A percentile compares a stretch with the other conserved stretches of the same genome.
These are phyloP conservation scores for Emydoidea blandingii DNA, from an alignment of 2,797 vertebrate genomes.

Conservation along the genomic window DNA sequence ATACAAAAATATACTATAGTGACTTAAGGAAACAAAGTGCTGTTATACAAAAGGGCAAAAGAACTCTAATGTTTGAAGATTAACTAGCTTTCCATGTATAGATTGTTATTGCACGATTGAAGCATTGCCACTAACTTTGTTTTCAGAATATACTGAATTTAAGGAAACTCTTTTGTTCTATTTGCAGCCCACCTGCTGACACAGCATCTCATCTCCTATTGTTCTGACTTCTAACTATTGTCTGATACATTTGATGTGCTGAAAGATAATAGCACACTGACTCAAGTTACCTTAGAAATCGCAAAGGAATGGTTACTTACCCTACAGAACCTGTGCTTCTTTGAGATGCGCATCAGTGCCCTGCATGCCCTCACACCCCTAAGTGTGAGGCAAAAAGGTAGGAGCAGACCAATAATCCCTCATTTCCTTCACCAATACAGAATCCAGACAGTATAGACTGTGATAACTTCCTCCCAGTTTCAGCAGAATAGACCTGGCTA, in stretches of 20 bases:
- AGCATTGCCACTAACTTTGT: slow-evolving; percentile 36
- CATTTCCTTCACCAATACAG: too few species aligned
- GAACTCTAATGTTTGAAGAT: slow-evolving; percentile 17
- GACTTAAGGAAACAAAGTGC: slow-evolving; percentile 41
- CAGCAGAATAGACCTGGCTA: too few species aligned
- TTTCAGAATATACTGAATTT: slow-evolving; percentile 42
- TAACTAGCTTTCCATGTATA: slow-evolving; percentile 60
- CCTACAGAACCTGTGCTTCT: not conserved
- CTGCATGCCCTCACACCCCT: slow-evolving; percentile 67
- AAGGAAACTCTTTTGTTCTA: slow-evolving; percentile 61
- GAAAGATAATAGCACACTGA: slow-evolving; percentile 36
- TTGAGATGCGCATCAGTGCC: not conserved
- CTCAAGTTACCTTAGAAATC: slow-evolving; percentile 59
- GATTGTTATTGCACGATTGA: slow-evolving; percentile 54
- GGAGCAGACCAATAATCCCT: not conserved
- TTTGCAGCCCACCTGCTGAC: slow-evolving; percentile 57
- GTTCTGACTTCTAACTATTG: slow-evolving; percentile 67
- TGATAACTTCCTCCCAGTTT: not conserved
- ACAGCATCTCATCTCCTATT: slow-evolving; percentile 55
- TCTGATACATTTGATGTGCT: slow-evolving; percentile 52
- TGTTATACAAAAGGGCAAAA: slow-evolving; percentile 55
- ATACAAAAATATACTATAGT: not conserved
- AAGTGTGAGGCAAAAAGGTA: not conserved
- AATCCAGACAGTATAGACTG: slow-evolving; percentile 9
- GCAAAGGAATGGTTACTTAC: slow-evolving; percentile 29